Percentiles rank a stretch among this genome's conserved stretches.
phyloP scores from a whole-genome alignment of 2,113 vertebrate species.

The Muntiacus muntjak region DNA sequence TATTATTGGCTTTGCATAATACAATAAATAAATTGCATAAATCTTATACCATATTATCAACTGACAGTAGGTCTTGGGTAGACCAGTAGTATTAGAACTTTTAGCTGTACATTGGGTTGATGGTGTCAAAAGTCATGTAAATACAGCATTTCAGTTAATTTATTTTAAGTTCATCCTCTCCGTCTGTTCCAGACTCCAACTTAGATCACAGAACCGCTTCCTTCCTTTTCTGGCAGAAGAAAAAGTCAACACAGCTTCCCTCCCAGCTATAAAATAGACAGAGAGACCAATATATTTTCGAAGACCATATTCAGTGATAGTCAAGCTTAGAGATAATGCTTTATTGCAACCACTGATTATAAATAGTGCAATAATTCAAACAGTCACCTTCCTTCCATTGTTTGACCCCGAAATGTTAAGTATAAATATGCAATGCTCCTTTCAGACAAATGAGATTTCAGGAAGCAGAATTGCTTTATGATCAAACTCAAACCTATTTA shows the following conservation, averaged over 20 bases:
- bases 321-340: not conserved
- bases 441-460: slow-evolving; percentile 70
- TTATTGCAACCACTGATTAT: slow-evolving; percentile 55
- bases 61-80: not conserved
- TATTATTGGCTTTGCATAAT: not conserved
- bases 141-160: slow-evolving; percentile 19
- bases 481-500: slow-evolving; percentile 73
- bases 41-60: not conserved
- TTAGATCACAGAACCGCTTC: slow-evolving; percentile 38
- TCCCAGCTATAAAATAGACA: not conserved
- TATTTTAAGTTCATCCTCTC: slow-evolving; percentile 36
- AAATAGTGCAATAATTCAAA: slow-evolving; percentile 60
- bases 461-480: slow-evolving; percentile 46
- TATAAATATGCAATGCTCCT: slow-evolving; percentile 71
- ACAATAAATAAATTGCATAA: not conserved
- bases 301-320: not conserved
- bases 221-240: slow-evolving; percentile 56
- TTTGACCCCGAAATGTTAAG: slow-evolving; percentile 74
- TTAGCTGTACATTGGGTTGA: not conserved
- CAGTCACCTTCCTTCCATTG: slow-evolving; percentile 66
- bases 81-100: not conserved
- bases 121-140: not conserved
- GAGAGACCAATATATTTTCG: slow-evolving; percentile 34
- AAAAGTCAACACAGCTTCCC: slow-evolving; percentile 9
- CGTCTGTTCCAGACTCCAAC: not conserved